Evolutionary conservation across 1,140 invertebrate species (phyloP).

Genomic region (Tetramorium parvispinum): DNA sequence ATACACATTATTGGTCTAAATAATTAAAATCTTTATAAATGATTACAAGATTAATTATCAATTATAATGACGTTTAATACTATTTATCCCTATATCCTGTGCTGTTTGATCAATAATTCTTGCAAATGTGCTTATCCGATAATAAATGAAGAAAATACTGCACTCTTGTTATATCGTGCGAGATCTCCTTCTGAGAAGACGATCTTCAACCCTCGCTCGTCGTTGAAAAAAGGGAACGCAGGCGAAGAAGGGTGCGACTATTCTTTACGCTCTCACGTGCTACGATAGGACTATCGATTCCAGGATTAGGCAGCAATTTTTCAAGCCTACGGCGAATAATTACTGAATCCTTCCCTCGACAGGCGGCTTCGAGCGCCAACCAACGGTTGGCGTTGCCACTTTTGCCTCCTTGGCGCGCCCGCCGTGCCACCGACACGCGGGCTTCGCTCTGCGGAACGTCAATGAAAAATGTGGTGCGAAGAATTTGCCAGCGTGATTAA

Average conservation of each 20-base stretch:
- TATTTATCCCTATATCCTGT: neutral
- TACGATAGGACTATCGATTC: slow-evolving; percentile 77
- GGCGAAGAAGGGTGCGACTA: slow-evolving; percentile 55
- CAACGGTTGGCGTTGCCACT: slow-evolving; percentile 56
- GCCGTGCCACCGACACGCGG: slow-evolving; percentile 58
- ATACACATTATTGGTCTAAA: neutral
- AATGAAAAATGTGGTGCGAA: slow-evolving; percentile 57
- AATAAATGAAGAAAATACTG: slow-evolving; percentile 22
- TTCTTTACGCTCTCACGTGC: slow-evolving; percentile 70
- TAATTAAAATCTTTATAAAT: slow-evolving; percentile 1
- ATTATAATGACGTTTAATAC: neutral
- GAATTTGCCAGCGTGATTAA: slow-evolving; percentile 66
- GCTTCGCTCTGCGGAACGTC: slow-evolving; percentile 61
- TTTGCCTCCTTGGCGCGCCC: slow-evolving; percentile 56
- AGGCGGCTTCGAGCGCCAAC: slow-evolving; percentile 63
- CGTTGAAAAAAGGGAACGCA: slow-evolving; percentile 64
- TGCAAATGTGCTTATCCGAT: neutral
- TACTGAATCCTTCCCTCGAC: slow-evolving; percentile 78
- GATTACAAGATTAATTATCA: neutral
- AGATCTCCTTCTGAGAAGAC: slow-evolving; percentile 21
- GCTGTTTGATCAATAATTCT: neutral
- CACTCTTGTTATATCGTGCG: slow-evolving; percentile 16
- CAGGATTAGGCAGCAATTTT: slow-evolving; percentile 84
- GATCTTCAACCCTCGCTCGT: slow-evolving; percentile 36
- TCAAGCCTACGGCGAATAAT: slow-evolving; percentile 84